Evolutionary conservation across 2,113 vertebrate genomes (phyloP).

Genomic region (Phainopepla nitens): DNA sequence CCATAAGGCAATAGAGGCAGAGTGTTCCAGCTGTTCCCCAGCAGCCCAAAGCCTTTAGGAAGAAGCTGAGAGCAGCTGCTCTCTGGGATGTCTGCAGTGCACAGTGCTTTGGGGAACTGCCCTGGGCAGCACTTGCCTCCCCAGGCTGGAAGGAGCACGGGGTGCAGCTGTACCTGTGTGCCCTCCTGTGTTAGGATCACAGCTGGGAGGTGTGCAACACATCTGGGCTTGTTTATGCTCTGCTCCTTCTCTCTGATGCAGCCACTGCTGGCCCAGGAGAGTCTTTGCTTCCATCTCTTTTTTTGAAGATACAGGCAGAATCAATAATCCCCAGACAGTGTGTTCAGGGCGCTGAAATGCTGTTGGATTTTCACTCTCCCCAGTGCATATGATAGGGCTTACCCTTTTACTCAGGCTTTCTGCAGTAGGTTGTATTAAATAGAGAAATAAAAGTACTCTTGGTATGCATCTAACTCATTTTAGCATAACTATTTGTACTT

Average conservation of each 20-base stretch:
- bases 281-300: neutral
- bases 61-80: neutral
- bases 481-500: neutral
- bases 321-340: neutral
- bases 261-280: neutral
- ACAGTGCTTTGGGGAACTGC: neutral
- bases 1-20: neutral
- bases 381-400: neutral
- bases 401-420: neutral
- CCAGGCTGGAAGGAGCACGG: neutral
- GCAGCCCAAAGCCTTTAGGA: neutral
- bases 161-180: neutral
- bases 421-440: neutral
- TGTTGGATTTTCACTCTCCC: neutral
- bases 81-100: neutral
- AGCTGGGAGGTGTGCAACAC: neutral
- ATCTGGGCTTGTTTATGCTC: neutral
- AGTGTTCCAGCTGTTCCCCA: neutral
- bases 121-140: neutral
- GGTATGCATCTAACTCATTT: neutral
- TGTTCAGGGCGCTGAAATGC: neutral
- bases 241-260: neutral
- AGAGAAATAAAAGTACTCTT: neutral
- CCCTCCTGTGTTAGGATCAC: neutral
- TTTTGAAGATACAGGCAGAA: neutral